Percentiles rank a stretch among this genome's conserved stretches.
These are phyloP conservation scores for Ips typographus DNA, from an alignment of 1,140 invertebrate species.

Conservation along the genomic window DNA sequence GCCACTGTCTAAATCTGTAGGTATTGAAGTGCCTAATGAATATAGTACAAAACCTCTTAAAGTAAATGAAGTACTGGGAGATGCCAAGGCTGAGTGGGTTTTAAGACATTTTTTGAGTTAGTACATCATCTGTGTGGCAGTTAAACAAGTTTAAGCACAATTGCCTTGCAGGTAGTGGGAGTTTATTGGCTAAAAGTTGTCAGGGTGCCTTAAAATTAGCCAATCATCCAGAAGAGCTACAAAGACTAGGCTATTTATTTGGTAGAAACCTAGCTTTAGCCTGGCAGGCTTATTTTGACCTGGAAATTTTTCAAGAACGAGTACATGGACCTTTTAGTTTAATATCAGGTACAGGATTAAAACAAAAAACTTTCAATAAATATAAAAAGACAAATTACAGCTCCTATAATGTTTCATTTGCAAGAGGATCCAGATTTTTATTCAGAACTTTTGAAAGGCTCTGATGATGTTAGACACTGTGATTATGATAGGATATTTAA, in stretches of 20 bases:
- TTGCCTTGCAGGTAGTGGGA: slow-evolving; percentile 26
- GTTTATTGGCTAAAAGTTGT: slow-evolving; percentile 64
- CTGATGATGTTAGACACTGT: slow-evolving; percentile 68
- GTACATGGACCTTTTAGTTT: slow-evolving; percentile 61
- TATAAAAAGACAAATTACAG: slow-evolving; percentile 42
- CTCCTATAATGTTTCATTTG: slow-evolving; percentile 81
- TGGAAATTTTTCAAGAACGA: slow-evolving; percentile 29
- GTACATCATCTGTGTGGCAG: neutral
- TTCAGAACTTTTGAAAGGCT: slow-evolving; percentile 69
- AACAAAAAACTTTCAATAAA: no score
- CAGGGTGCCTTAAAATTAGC: slow-evolving; percentile 80
- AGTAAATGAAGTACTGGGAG: slow-evolving; percentile 44
- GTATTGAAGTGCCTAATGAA: slow-evolving; percentile 34
- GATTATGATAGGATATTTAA: slow-evolving; percentile 64
- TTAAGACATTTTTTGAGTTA: slow-evolving; percentile 74
- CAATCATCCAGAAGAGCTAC: slow-evolving; percentile 68
- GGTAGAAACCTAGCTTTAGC: slow-evolving; percentile 86
- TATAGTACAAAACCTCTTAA: slow-evolving; percentile 40
- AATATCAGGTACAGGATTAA: slow-evolving; percentile 55
- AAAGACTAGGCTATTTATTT: slow-evolving; percentile 80
- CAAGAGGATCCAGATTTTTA: slow-evolving; percentile 72
- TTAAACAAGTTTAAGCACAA: neutral
- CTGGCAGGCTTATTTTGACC: slow-evolving; percentile 76
- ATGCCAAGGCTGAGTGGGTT: slow-evolving; percentile 71
- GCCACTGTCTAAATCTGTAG: slow-evolving; percentile 47